Evolutionary conservation across 1,140 invertebrate genomes (phyloP), one percentile per base, ranked within the genome.

Genomic region (Zaprionus capensis): DNA sequence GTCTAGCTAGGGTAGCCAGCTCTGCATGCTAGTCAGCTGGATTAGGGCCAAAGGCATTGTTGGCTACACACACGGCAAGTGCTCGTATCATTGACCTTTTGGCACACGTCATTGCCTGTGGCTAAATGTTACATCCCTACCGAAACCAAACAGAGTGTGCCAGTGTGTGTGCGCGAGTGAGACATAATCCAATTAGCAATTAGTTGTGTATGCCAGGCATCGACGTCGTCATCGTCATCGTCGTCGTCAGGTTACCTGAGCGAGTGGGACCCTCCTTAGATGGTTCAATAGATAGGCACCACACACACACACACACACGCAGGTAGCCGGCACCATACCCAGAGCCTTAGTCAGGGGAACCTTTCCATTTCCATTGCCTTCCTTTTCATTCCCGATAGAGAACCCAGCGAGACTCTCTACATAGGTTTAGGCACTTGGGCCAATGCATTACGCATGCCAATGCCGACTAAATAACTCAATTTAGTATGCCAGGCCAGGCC

Each of bases 111-210:
- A 75, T 64, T 70, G 66, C 76, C 75, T 68, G 41, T 22, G 57
- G 38, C 63, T 59, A 59, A 59, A 69, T 36, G 66, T 59, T 46
- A 49, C 31, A 58, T 34, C n/a, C n/a, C 38, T 55, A 53, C 24
- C 28, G n/a, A 46, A 51, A 24, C 11, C 20, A 51, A 51, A 22
- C 11, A 24, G 46, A 24, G 20, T 51, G 20, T 53, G 22, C 11
- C 36, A n/a, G 2, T 36, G 15, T 5, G 28, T 59, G 24, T 72
- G 24, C 31, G 49, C 24, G 57, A 80, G 77, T 69, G 78, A 87
- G 85, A 88, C 84, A 88, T 88, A 88, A 88, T 88, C 84, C 84
- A 88, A 88, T 88, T 87, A 87, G 84, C 85, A 87, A 87, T 87
- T 90, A 88, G 84, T 88, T 88, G 84, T 88, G 85, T 87, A 78